Base-by-base conservation (phyloP, 23 tunicate species). In the Ciona savignyi region DNA sequence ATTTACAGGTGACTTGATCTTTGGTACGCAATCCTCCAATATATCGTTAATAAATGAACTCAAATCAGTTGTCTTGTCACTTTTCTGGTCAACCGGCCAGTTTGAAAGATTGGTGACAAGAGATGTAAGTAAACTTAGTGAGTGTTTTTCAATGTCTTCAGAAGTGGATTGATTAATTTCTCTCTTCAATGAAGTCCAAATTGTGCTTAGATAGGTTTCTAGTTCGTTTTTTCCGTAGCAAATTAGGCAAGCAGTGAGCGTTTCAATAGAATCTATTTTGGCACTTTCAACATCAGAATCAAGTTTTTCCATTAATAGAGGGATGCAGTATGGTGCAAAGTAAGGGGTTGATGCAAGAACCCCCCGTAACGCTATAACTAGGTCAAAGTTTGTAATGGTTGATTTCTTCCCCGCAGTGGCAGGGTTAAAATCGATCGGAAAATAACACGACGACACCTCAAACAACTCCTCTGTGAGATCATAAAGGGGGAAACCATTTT, bases 391-490 rank as follows among this genome's bases (percentile, higher is more conserved):
- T 15, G 91, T 84, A 21, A 91, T 78, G 3, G 76, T 66, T 19
- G 74, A 28, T 71, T 84, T 80, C 48, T 69, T 80, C 25, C 77
- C 90, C 4, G 85, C 62, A 33, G 86, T 28, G 1, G 88, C 51
- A 1, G 97, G 97, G 60, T 91, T 73, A 69, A 91, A 91, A 66
- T 91, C 97, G 1, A 91, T 91, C 1, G 97, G 97, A 80, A 91
- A 91, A 72, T 91, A 91, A 65, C 97, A 91, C 0, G 86, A 76
- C 51, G 79, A 64, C 0, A 91, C 97, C 19, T 91, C 97, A 66
- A 91, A 91, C 48, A 85, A 71, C 65, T 91, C 97, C 62, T 91
- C 97, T 0, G 61, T 81, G 62, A 80, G 80, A 23, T 72, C 76
- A 11, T 24, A 56, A 26, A 91, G 27, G 27, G 74, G 42, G 31